These are phyloP conservation scores for Turritopsis rubra DNA, from an alignment of 30 jellyfish, hydroid and myxozoan genomes.

Conservation along the genomic window DNA sequence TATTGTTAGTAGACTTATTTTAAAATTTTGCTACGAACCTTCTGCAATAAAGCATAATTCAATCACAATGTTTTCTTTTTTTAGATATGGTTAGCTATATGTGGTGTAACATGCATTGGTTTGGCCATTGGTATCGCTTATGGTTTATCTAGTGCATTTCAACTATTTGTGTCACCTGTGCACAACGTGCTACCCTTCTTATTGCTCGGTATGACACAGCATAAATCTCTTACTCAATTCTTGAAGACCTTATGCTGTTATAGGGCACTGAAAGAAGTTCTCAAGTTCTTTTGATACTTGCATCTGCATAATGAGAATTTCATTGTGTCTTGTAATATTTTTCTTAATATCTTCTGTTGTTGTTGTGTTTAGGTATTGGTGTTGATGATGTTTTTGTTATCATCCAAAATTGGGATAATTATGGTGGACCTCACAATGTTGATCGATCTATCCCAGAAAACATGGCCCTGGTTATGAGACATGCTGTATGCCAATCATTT, in stretches of 20 bases:
- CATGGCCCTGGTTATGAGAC: slow-evolving; percentile 36
- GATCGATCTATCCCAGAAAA: slow-evolving; percentile 6
- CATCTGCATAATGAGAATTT: too few relatives aligned
- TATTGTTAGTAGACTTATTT: too few relatives aligned
- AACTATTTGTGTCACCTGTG: slow-evolving; percentile 70
- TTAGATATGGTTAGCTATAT: slow-evolving; percentile 77
- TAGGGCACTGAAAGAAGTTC: too few relatives aligned
- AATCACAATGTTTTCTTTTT: neutral
- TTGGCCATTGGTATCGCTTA: slow-evolving; percentile 75
- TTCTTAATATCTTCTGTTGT: neutral
- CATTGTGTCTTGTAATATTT: neutral
- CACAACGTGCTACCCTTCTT: slow-evolving; percentile 75
- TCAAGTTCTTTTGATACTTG: too few relatives aligned
- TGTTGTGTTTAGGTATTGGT: neutral
- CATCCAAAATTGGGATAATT: slow-evolving; percentile 31
- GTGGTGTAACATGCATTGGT: slow-evolving; percentile 70
- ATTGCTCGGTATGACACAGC: slow-evolving; percentile 52
- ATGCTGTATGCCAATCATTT: slow-evolving; percentile 46
- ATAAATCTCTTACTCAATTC: too few relatives aligned
- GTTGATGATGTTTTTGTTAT: slow-evolving; percentile 58
- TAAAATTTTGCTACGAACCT: too few relatives aligned
- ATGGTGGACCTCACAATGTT: slow-evolving; percentile 14
- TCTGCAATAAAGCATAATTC: too few relatives aligned
- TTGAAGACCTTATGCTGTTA: too few relatives aligned
- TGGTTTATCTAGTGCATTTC: slow-evolving; percentile 84